A percentile compares a stretch with the other conserved stretches of the same genome.
Conservation (phyloP, 1,140 invertebrate genomes). For the Macrotrachela quadricornifera region DNA sequence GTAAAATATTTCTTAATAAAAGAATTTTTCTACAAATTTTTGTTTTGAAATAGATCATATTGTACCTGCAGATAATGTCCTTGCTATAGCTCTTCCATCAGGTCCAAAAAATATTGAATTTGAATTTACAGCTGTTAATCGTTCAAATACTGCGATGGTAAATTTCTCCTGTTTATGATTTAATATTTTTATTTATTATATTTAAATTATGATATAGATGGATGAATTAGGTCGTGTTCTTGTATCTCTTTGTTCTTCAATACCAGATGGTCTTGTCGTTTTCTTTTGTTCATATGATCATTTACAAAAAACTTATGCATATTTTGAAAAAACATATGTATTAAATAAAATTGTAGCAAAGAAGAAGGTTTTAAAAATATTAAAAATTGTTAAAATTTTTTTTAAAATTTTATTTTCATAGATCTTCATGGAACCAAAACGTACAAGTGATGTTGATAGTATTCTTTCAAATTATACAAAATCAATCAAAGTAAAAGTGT, state of each 20-base stretch:
- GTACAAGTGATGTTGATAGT: slow-evolving; percentile 46
- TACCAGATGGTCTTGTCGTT: slow-evolving; percentile 73
- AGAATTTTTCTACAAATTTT: neutral
- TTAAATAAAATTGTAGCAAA: slow-evolving; percentile 45
- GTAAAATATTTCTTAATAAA: slow-evolving; percentile 21
- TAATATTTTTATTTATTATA: neutral
- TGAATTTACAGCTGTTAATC: slow-evolving; percentile 55
- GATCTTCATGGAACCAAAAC: slow-evolving; percentile 61
- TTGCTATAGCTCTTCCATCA: slow-evolving; percentile 49
- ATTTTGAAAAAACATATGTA: slow-evolving; percentile 44
- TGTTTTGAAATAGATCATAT: slow-evolving; percentile 41
- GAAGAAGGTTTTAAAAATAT: slow-evolving; percentile 39
- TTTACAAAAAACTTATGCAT: slow-evolving; percentile 39
- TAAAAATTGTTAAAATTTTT: too few relatives aligned
- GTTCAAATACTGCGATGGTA: slow-evolving; percentile 36
- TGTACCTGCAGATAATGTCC: slow-evolving; percentile 56
- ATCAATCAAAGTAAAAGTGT: slow-evolving; percentile 23
- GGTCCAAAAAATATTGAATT: slow-evolving; percentile 55
- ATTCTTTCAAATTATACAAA: slow-evolving; percentile 49
- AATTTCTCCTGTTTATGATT: slow-evolving; percentile 28
- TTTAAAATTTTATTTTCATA: slow-evolving; percentile 11
- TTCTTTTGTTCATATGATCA: slow-evolving; percentile 87
- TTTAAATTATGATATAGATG: slow-evolving; percentile 36
- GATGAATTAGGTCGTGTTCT: slow-evolving; percentile 55
- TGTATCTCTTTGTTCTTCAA: slow-evolving; percentile 42